These are phyloP conservation scores for Scaptomyza caliginosa DNA, from an alignment of 2,888 invertebrate genomes.

Conservation along the genomic window DNA sequence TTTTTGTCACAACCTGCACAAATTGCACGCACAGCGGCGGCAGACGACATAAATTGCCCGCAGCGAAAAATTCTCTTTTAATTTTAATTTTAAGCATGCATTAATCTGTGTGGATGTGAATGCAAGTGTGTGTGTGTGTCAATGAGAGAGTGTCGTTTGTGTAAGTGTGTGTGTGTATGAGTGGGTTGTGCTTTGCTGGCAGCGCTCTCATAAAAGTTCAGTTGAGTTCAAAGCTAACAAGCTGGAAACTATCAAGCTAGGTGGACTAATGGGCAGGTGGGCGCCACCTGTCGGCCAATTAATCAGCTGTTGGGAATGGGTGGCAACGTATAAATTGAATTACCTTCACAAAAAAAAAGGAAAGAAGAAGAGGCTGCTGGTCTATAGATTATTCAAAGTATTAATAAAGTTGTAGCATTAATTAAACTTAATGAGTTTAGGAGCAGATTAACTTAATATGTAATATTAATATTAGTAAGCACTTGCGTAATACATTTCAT, in stretches of 20 bases:
- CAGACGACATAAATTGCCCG: constrained; percentile 53
- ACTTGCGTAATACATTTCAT: too few relatives aligned
- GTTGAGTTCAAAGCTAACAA: constrained; percentile 76
- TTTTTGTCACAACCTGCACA: neutral
- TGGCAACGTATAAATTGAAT: constrained; percentile 19
- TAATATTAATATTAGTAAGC: too few relatives aligned
- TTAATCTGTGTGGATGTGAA: constrained; percentile 45
- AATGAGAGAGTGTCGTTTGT: constrained; percentile 8
- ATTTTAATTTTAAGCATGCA: constrained; percentile 69
- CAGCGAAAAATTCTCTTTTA: constrained; percentile 50
- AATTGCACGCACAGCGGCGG: constrained; percentile 23
- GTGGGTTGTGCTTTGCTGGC: constrained; percentile 24
- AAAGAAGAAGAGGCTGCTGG: neutral
- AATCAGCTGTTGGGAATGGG: constrained; percentile 42
- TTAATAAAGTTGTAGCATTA: neutral
- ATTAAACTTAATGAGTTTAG: neutral
- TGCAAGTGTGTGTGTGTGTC: constrained; percentile 10
- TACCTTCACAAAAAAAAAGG: constrained; percentile 8
- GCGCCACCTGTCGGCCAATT: constrained; percentile 70
- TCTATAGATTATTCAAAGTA: neutral
- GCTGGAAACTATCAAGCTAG: constrained; percentile 70
- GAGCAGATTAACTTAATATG: neutral
- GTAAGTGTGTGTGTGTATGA: constrained; percentile 7
- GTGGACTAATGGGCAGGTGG: constrained; percentile 43
- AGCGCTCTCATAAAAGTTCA: constrained; percentile 70